Evolutionary conservation across 2,888 invertebrate genomes (phyloP).

Genomic region (Cephonodes hylas): DNA sequence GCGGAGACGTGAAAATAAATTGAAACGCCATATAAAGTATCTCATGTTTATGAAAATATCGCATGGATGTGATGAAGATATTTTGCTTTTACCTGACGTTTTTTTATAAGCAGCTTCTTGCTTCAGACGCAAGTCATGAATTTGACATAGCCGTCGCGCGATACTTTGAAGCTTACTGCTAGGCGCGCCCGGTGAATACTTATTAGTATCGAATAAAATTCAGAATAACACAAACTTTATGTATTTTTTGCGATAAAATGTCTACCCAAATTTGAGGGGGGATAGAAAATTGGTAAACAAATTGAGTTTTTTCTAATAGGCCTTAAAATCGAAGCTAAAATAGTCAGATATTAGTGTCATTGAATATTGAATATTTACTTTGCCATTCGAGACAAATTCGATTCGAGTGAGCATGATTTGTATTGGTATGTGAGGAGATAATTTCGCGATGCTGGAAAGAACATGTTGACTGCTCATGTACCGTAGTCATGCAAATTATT

Average conservation of each 20-base stretch:
- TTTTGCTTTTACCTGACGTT: constrained; percentile 34
- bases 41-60: constrained; percentile 25
- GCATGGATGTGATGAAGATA: constrained; percentile 31
- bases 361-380: too few species aligned
- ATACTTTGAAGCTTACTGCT: constrained; percentile 40
- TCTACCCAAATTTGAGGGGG: background rate
- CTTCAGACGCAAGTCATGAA: constrained; percentile 44
- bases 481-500: too few species aligned
- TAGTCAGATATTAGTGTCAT: too few species aligned
- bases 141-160: constrained; percentile 41
- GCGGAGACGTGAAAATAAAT: constrained; percentile 8
- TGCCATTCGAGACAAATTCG: too few species aligned
- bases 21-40: constrained; percentile 5
- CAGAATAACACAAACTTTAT: background rate
- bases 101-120: constrained; percentile 37
- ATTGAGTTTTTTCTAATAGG: too few species aligned
- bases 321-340: too few species aligned
- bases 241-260: background rate
- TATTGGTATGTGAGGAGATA: too few species aligned
- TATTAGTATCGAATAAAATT: constrained; percentile 36
- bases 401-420: too few species aligned
- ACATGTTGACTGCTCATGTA: too few species aligned
- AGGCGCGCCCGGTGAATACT: constrained; percentile 37
- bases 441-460: too few species aligned
- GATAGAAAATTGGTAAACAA: background rate